Percentiles rank a stretch among this genome's conserved stretches.
These are phyloP conservation scores for Chaunax sp. DNA, from an alignment of 2,797 vertebrate species.

Conservation along the genomic window DNA sequence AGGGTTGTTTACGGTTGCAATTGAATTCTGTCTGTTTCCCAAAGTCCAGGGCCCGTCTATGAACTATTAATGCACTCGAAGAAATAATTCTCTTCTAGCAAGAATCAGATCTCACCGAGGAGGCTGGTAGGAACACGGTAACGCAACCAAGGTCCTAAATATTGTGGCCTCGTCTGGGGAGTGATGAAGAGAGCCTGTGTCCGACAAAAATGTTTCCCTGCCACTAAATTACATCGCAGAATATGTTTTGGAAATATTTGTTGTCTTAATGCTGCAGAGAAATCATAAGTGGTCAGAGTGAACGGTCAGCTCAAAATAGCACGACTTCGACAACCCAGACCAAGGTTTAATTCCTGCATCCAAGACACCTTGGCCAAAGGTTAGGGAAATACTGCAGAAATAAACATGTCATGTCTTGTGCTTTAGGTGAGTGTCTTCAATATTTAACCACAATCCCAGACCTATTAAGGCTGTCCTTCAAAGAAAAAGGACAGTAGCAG, in stretches of 20 bases:
- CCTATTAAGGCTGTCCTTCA: neutral
- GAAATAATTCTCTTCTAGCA: constrained; percentile 7
- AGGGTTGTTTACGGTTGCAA: constrained; percentile 28
- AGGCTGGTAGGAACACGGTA: neutral
- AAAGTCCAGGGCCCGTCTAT: constrained; percentile 19
- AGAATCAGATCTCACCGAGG: neutral
- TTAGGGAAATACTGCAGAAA: neutral
- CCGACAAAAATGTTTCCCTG: neutral
- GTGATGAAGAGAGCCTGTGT: neutral
- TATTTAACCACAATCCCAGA: neutral
- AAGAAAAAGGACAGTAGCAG: neutral
- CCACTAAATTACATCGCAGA: neutral
- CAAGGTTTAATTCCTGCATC: neutral
- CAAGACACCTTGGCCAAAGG: neutral
- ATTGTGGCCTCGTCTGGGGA: constrained; percentile 1
- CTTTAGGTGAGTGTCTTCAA: too few species aligned
- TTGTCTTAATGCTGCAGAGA: neutral
- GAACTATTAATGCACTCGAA: constrained; percentile 15
- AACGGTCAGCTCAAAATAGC: neutral
- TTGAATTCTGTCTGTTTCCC: constrained; percentile 32
- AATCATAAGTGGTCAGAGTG: neutral
- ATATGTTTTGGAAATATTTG: neutral
- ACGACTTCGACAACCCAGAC: neutral
- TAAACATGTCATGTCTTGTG: neutral
- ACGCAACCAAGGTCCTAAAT: neutral